Percentiles rank a stretch among this genome's conserved stretches.
Conservation (phyloP, 2,113 vertebrate genomes). For the Tapirus terrestris region DNA sequence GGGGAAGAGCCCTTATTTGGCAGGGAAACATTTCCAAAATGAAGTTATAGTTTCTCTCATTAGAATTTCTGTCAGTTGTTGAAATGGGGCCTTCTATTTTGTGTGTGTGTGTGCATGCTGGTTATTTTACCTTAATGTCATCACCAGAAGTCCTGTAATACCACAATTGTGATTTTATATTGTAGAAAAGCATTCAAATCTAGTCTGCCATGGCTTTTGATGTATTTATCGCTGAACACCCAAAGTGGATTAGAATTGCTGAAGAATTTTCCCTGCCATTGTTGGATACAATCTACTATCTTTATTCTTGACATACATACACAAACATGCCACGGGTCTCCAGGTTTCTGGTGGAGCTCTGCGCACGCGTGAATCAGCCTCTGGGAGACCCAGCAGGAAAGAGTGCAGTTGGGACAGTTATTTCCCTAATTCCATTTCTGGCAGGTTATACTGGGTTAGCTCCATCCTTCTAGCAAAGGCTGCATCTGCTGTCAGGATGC, state of each 20-base stretch:
- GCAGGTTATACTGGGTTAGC: neutral
- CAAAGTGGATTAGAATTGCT: slow-evolving; percentile 47
- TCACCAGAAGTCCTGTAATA: slow-evolving; percentile 52
- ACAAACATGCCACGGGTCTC: too few species aligned
- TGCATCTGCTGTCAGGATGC: neutral
- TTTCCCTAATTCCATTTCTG: neutral
- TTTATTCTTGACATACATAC: slow-evolving; percentile 58
- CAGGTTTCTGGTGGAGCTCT: neutral
- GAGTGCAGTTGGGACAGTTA: accelerated
- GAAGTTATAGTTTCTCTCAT: neutral
- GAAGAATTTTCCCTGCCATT: slow-evolving; percentile 71
- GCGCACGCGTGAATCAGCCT: neutral
- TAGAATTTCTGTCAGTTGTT: slow-evolving; percentile 52
- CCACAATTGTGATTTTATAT: slow-evolving; percentile 63
- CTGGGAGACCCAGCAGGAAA: neutral
- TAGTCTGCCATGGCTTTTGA: slow-evolving; percentile 64
- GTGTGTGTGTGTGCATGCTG: neutral
- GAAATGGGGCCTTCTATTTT: neutral
- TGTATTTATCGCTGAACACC: slow-evolving; percentile 58
- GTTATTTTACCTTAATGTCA: slow-evolving; percentile 10
- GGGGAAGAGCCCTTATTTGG: slow-evolving; percentile 34
- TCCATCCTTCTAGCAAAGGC: neutral
- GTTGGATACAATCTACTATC: slow-evolving; percentile 60
- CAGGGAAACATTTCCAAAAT: slow-evolving; percentile 8
- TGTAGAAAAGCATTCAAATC: neutral